phyloP scores from a whole-genome alignment of 1,140 invertebrate genomes.

The Macrostomum lignano region DNA sequence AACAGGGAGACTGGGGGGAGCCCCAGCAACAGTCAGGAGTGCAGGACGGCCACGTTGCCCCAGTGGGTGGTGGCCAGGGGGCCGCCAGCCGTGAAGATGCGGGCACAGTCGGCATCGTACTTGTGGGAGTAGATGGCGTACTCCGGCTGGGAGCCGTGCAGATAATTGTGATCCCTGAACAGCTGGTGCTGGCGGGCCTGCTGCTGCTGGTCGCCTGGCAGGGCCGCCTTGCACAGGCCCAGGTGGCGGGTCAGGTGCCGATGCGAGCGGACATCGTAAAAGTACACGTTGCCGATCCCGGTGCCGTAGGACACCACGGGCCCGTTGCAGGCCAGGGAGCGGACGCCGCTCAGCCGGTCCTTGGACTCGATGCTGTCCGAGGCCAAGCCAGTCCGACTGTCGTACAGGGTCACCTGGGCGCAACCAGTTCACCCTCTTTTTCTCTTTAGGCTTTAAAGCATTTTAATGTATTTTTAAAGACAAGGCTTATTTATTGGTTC shows the following conservation, averaged over 20 bases:
- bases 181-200: slow-evolving; percentile 15
- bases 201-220: slow-evolving; percentile 18
- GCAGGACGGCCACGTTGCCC: too few species aligned
- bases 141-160: slow-evolving; percentile 2
- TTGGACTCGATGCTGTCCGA: too few species aligned
- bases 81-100: slow-evolving; percentile 69
- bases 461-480: too few species aligned
- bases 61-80: slow-evolving; percentile 58
- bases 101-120: slow-evolving; percentile 60
- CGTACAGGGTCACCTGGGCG: too few species aligned
- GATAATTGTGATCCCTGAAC: slow-evolving; percentile 39
- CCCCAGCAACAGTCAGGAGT: too few species aligned
- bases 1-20: too few species aligned
- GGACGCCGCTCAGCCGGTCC: slow-evolving; percentile 34
- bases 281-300: slow-evolving; percentile 59
- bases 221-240: too few species aligned
- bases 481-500: too few species aligned
- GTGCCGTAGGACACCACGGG: slow-evolving; percentile 69
- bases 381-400: too few species aligned
- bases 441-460: too few species aligned
- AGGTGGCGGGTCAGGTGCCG: too few species aligned
- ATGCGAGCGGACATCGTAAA: slow-evolving; percentile 55
- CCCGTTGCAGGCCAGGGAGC: slow-evolving; percentile 60
- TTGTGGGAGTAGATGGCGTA: slow-evolving; percentile 77
- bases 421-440: too few species aligned